A percentile compares a stretch with the other conserved stretches of the same genome.
Evolutionary conservation across 2,797 vertebrate genomes (phyloP).

Genomic region (Rhynchonycteris naso): DNA sequence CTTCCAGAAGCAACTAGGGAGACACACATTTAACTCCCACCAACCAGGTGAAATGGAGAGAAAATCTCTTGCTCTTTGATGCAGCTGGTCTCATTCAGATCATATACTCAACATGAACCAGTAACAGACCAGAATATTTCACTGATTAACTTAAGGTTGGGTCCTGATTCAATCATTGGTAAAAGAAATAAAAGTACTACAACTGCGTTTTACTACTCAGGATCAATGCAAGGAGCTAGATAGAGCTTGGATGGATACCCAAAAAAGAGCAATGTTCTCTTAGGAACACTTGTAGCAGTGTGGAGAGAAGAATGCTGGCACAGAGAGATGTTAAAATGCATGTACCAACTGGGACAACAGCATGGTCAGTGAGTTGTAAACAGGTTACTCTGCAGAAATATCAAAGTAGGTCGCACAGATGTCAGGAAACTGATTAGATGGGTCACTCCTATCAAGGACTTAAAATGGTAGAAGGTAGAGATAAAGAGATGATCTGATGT

Average conservation of each 20-base stretch:
- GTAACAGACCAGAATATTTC: not conserved
- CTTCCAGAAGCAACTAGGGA: not conserved
- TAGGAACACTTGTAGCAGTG: not conserved
- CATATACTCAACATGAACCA: not conserved
- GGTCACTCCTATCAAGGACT: not conserved
- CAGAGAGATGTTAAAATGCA: not conserved
- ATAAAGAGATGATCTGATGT: not conserved
- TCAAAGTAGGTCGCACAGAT: not conserved
- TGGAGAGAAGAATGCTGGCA: not conserved
- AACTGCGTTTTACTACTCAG: not conserved
- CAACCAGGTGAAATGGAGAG: not conserved
- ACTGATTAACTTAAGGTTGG: not conserved
- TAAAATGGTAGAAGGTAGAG: not conserved
- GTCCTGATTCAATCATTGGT: not conserved
- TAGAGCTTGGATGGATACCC: not conserved
- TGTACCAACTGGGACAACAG: not conserved
- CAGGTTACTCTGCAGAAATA: not conserved
- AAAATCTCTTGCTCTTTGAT: not conserved
- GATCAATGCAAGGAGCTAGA: not conserved
- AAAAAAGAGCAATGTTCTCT: not conserved
- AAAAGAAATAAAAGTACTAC: not conserved
- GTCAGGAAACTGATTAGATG: not conserved
- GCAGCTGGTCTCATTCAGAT: not conserved
- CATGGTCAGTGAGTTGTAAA: not conserved
- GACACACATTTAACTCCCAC: not conserved